Conservation (phyloP, 2,113 vertebrate genomes). For the Sardina pilchardus region DNA sequence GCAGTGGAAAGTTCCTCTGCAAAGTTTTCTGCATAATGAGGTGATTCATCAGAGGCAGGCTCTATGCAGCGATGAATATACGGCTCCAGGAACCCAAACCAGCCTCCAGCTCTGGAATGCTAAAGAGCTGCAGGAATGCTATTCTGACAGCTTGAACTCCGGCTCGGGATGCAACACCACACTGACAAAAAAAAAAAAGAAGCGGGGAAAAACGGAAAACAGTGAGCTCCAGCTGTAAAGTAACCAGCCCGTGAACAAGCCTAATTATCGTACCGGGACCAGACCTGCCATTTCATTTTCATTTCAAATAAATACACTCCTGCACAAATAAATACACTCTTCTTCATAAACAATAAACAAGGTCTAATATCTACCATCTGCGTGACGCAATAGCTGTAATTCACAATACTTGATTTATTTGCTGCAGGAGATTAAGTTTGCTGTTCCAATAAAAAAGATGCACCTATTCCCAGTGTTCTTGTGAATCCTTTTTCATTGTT, state of each 20-base stretch:
- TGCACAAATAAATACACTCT: background rate
- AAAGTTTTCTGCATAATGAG: background rate
- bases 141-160: background rate
- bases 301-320: background rate
- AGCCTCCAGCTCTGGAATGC: slow-evolving; percentile 12
- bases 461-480: background rate
- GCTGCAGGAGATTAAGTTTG: background rate
- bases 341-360: background rate
- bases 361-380: background rate
- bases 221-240: background rate
- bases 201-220: background rate
- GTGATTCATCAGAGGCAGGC: background rate
- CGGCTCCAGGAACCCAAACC: background rate
- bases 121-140: background rate
- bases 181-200: background rate
- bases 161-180: background rate
- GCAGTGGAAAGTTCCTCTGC: background rate
- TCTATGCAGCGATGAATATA: background rate
- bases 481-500: background rate
- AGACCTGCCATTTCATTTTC: background rate
- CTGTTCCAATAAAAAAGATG: background rate
- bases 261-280: background rate
- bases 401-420: background rate
- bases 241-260: background rate
- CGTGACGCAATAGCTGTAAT: background rate